Evolutionary conservation across 2,888 invertebrate genomes (phyloP).

Genomic region (Adela reaumurella): DNA sequence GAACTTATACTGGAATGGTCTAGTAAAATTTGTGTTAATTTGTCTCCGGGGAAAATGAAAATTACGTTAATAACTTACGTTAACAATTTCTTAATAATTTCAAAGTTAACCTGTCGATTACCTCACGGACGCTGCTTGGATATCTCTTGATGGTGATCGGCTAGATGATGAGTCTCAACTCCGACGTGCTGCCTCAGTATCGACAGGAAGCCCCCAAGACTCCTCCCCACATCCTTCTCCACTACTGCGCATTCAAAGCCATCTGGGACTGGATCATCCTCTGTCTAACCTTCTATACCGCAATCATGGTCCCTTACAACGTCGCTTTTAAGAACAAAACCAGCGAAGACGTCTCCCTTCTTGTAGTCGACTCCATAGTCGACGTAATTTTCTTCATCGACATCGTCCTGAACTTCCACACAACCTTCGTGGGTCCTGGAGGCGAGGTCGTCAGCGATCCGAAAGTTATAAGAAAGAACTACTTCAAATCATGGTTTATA

Average conservation of each 20-base stretch:
- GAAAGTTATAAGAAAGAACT: conserved; percentile 97
- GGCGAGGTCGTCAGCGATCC: conserved; percentile 98
- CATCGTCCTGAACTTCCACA: conserved; percentile 99
- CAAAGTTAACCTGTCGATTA: not conserved
- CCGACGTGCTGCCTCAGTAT: conserved; percentile 97
- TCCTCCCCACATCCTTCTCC: conserved; percentile 97
- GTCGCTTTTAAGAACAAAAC: conserved; percentile 99
- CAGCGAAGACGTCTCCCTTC: conserved; percentile 90
- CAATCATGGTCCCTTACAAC: conserved; percentile 98
- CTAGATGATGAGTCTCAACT: conserved; percentile 95
- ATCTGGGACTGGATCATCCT: conserved; percentile 99
- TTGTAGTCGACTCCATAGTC: conserved; percentile 96
- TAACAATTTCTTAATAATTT: too few relatives aligned
- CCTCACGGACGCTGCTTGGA: not conserved
- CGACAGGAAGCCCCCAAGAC: conserved; percentile 99
- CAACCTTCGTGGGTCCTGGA: conserved; percentile 97
- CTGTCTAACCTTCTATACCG: conserved; percentile 99
- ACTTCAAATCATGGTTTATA: conserved; percentile 99
- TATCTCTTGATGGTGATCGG: not conserved
- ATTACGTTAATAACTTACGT: too few relatives aligned
- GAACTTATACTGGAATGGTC: too few relatives aligned
- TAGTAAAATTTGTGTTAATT: too few relatives aligned
- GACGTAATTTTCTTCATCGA: conserved; percentile 99
- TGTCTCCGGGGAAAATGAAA: too few relatives aligned
- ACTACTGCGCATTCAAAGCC: conserved; percentile 99